Evolutionary conservation across 2,113 vertebrate species (phyloP).

Genomic region (Daphoenositta chrysoptera): DNA sequence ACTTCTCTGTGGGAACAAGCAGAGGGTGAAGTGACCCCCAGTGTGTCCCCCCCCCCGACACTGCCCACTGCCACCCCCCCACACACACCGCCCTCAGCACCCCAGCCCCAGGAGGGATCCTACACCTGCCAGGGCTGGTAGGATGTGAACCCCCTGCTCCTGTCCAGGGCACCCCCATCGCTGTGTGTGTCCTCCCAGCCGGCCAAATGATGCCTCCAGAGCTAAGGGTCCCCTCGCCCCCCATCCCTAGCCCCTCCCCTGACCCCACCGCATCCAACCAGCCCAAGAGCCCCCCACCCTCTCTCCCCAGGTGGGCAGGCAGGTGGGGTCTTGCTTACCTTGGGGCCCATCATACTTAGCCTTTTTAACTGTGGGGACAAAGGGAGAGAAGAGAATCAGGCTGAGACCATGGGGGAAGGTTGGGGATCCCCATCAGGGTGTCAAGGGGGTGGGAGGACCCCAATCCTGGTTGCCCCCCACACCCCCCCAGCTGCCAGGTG

Average conservation of each 20-base stretch:
- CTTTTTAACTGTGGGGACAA: conserved; percentile 86
- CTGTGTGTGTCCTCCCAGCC: background rate
- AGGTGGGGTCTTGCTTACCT: conserved; percentile 75
- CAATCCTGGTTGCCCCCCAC: background rate
- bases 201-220: background rate
- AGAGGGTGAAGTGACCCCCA: background rate
- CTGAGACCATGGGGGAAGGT: background rate
- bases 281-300: background rate
- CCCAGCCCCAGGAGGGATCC: background rate
- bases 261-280: background rate
- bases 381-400: background rate
- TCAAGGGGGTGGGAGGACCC: background rate
- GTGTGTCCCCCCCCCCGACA: fast-evolving
- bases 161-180: background rate
- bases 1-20: conserved; percentile 82
- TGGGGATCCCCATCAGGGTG: background rate
- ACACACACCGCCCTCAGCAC: background rate
- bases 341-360: conserved; percentile 95
- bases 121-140: background rate
- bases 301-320: background rate
- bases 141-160: fast-evolving
- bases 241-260: background rate
- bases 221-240: background rate
- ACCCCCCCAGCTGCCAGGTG: background rate
- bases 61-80: background rate